These are phyloP conservation scores for Steinernema scapterisci DNA, from an alignment of 2,888 invertebrate species.

Conservation along the genomic window DNA sequence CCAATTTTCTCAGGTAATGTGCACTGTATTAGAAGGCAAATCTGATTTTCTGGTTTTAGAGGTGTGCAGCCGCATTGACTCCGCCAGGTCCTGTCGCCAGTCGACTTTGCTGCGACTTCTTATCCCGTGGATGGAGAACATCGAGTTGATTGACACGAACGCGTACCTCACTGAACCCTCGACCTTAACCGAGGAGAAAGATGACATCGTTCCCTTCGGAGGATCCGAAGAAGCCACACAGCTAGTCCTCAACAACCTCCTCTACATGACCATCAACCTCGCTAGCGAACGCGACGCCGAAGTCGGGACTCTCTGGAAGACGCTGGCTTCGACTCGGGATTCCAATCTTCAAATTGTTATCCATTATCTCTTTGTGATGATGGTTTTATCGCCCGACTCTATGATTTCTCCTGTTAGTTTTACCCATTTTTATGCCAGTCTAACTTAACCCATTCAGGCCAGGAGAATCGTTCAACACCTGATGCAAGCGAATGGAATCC, in stretches of 20 bases:
- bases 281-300: constrained; percentile 93
- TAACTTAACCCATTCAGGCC: too few relatives aligned
- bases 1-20: constrained; percentile 93
- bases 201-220: constrained; percentile 12
- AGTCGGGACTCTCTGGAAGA: constrained; percentile 93
- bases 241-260: constrained; percentile 97
- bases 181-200: constrained; percentile 33
- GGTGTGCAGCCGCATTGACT: constrained; percentile 93
- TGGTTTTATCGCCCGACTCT: constrained; percentile 94
- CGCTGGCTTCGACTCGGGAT: constrained; percentile 91
- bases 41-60: constrained; percentile 74
- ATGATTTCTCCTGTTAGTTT: constrained; percentile 81
- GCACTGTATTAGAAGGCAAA: too few relatives aligned
- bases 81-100: constrained; percentile 88
- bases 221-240: constrained; percentile 94
- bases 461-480: constrained; percentile 91
- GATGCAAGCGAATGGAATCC: constrained; percentile 86
- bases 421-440: neutral
- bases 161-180: constrained; percentile 30
- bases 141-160: constrained; percentile 85
- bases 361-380: constrained; percentile 91
- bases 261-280: constrained; percentile 90
- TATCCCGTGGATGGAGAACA: constrained; percentile 95
- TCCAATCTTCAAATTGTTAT: constrained; percentile 95
- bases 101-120: constrained; percentile 88